Evolutionary conservation across 2,888 invertebrate species (phyloP).

Genomic region (Boloria selene): DNA sequence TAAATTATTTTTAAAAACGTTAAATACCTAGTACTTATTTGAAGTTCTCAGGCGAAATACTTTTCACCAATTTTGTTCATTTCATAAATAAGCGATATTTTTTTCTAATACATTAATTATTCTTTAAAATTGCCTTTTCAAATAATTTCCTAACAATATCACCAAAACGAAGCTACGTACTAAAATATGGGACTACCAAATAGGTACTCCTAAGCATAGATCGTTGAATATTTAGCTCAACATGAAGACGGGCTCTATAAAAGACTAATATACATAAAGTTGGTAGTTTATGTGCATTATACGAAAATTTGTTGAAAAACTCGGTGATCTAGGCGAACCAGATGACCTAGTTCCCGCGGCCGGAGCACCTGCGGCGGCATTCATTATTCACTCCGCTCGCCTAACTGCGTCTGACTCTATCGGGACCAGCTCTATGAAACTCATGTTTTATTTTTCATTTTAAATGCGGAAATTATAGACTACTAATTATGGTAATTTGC

Average conservation of each 20-base stretch:
- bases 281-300: neutral
- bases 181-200: slow-evolving; percentile 4
- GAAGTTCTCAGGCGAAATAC: too few relatives aligned
- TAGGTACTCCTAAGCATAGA: neutral
- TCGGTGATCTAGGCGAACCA: neutral
- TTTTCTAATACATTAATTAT: too few relatives aligned
- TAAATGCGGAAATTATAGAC: too few relatives aligned
- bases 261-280: slow-evolving; percentile 5
- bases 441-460: neutral
- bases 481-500: too few relatives aligned
- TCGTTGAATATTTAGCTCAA: neutral
- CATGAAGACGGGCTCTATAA: neutral
- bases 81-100: too few relatives aligned
- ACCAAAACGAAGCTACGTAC: too few relatives aligned
- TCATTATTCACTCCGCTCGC: slow-evolving; percentile 21
- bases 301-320: slow-evolving; percentile 3
- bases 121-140: too few relatives aligned
- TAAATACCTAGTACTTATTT: too few relatives aligned
- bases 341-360: slow-evolving; percentile 22
- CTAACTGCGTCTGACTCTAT: slow-evolving; percentile 6
- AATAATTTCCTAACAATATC: too few relatives aligned
- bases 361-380: slow-evolving; percentile 21
- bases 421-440: neutral
- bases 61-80: too few relatives aligned
- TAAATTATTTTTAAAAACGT: too few relatives aligned